Percentiles rank a stretch among this genome's conserved stretches.
Evolutionary conservation across 1,140 invertebrate species (phyloP).

Genomic region (Elymnias hypermnestra): DNA sequence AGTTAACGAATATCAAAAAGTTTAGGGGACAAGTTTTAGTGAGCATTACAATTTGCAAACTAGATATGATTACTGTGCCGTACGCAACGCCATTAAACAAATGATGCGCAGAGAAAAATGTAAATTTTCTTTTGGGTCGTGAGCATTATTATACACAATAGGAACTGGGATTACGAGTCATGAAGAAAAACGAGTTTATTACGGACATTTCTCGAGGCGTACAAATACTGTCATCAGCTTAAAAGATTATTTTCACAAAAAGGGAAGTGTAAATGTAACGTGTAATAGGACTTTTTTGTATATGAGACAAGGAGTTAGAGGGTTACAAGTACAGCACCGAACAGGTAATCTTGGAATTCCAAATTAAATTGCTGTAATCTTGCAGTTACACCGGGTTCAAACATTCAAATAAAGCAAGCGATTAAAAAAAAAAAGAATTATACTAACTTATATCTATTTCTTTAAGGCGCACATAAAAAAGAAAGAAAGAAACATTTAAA

Average conservation of each 20-base stretch:
- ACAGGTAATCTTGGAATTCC: no score
- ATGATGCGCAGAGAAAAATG: slow-evolving; percentile 6
- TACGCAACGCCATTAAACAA: slow-evolving; percentile 3
- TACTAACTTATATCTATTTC: no score
- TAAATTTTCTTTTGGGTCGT: slow-evolving; percentile 3
- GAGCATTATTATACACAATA: slow-evolving; percentile 7
- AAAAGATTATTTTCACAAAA: neutral
- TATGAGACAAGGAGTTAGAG: no score
- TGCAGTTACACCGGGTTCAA: no score
- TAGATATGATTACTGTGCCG: neutral
- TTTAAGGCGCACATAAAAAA: no score
- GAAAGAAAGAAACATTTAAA: no score
- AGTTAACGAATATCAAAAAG: no score
- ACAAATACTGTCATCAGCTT: neutral
- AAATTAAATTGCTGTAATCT: no score
- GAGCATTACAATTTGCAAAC: neutral
- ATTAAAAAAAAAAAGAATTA: no score
- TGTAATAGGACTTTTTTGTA: no score
- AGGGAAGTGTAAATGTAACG: neutral
- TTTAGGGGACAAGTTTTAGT: neutral
- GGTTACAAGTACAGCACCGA: neutral
- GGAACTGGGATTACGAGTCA: slow-evolving; percentile 2
- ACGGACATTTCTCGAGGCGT: neutral
- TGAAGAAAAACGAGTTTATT: slow-evolving; percentile 4
- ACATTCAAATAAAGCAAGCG: no score